Conservation (phyloP, 2,797 vertebrate species). For the Xenentodon cancila region DNA sequence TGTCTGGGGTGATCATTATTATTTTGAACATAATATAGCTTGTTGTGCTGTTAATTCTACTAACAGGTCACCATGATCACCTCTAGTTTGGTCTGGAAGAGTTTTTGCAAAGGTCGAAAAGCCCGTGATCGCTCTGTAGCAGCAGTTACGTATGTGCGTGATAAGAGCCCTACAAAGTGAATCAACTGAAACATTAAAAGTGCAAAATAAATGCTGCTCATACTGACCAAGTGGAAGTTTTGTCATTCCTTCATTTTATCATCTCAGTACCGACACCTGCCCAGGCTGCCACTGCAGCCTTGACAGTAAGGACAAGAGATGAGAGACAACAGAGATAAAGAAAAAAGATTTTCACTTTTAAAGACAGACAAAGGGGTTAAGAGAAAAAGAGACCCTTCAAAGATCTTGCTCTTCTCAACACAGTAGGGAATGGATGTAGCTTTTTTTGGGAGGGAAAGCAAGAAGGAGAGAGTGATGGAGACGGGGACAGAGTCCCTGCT, state of each 20-base stretch:
- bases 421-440: slow-evolving; percentile 30
- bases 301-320: slow-evolving; percentile 40
- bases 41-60: no score
- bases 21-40: no score
- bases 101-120: no score
- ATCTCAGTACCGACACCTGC: neutral
- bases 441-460: slow-evolving; percentile 16
- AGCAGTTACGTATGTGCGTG: no score
- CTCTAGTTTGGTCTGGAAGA: no score
- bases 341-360: slow-evolving; percentile 43
- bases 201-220: no score
- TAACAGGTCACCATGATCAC: no score
- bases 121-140: no score
- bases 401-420: slow-evolving; percentile 35
- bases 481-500: slow-evolving; percentile 37
- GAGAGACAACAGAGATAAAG: slow-evolving; percentile 44
- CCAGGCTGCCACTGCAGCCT: slow-evolving; percentile 11
- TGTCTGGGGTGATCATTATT: no score
- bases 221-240: no score
- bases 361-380: slow-evolving; percentile 50
- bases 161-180: no score
- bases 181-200: no score
- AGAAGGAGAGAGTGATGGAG: slow-evolving; percentile 30
- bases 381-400: slow-evolving; percentile 52
- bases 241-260: slow-evolving; percentile 9